These are phyloP conservation scores for Lordiphosa mommai DNA, from an alignment of 1,140 invertebrate genomes.

Conservation along the genomic window DNA sequence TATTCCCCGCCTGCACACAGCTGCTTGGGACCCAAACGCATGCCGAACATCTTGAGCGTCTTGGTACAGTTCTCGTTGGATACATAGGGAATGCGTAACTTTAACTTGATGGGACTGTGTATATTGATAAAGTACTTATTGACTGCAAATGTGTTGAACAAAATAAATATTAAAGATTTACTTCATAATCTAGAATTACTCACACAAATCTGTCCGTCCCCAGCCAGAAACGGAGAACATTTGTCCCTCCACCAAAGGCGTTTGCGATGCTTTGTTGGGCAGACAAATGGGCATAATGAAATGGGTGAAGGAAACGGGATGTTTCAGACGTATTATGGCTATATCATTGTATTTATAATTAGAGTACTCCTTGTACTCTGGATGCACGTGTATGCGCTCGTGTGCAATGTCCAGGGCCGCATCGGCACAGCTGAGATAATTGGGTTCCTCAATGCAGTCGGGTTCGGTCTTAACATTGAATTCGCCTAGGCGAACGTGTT, in stretches of 20 bases:
- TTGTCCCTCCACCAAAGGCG: constrained; percentile 79
- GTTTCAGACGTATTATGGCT: constrained; percentile 87
- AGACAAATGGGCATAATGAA: constrained; percentile 90
- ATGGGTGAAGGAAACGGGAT: constrained; percentile 86
- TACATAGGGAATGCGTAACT: constrained; percentile 69
- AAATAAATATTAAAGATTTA: neutral
- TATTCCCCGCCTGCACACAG: constrained; percentile 84
- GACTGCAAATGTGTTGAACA: constrained; percentile 32
- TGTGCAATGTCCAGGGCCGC: constrained; percentile 70
- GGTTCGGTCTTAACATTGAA: constrained; percentile 82
- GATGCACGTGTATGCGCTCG: constrained; percentile 78
- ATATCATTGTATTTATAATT: constrained; percentile 84
- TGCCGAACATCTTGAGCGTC: constrained; percentile 71
- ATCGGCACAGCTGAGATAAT: constrained; percentile 75
- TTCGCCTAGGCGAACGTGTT: constrained; percentile 83
- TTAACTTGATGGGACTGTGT: constrained; percentile 76
- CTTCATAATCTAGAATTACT: constrained; percentile 7
- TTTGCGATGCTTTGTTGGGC: constrained; percentile 81
- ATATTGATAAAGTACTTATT: constrained; percentile 76
- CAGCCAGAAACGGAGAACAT: constrained; percentile 89
- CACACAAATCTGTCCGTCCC: constrained; percentile 86
- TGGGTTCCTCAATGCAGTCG: constrained; percentile 81
- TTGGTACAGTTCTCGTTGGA: constrained; percentile 66
- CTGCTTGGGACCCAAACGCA: constrained; percentile 81
- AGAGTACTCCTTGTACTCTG: constrained; percentile 73